These are phyloP conservation scores for Hypolimnas misippus DNA, from an alignment of 2,888 invertebrate genomes.

Conservation along the genomic window DNA sequence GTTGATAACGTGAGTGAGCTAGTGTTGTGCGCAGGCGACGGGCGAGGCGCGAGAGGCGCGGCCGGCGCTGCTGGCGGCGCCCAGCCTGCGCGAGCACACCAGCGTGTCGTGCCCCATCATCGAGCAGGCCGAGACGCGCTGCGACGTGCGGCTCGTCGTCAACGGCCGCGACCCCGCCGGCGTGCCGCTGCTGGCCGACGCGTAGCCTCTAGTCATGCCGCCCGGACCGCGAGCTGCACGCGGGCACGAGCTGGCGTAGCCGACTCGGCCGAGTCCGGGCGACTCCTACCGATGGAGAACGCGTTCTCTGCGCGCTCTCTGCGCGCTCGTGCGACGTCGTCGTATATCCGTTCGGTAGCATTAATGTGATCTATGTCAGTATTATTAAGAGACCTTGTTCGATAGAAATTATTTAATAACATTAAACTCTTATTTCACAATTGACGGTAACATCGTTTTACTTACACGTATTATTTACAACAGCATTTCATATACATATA, in stretches of 20 bases:
- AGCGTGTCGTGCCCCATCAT: slow-evolving; percentile 90
- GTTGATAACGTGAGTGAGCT: no score
- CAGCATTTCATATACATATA: slow-evolving; percentile 74
- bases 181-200: slow-evolving; percentile 70
- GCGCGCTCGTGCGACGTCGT: no score
- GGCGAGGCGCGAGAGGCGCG: slow-evolving; percentile 80
- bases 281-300: no score
- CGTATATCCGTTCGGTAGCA: slow-evolving; percentile 48
- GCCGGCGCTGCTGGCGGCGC: slow-evolving; percentile 70
- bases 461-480: slow-evolving; percentile 83
- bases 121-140: slow-evolving; percentile 65
- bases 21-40: no score
- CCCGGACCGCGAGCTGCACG: background rate
- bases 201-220: slow-evolving; percentile 24
- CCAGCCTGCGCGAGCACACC: slow-evolving; percentile 77
- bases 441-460: slow-evolving; percentile 84
- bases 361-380: slow-evolving; percentile 80
- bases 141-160: slow-evolving; percentile 72
- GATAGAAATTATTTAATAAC: slow-evolving; percentile 84
- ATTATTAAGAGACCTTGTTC: slow-evolving; percentile 78
- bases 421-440: slow-evolving; percentile 84
- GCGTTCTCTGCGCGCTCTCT: no score
- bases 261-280: no score
- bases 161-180: slow-evolving; percentile 68
- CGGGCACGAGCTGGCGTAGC: no score